Conservation (phyloP, 2,888 invertebrate species). For the Eupeodes latifasciatus region DNA sequence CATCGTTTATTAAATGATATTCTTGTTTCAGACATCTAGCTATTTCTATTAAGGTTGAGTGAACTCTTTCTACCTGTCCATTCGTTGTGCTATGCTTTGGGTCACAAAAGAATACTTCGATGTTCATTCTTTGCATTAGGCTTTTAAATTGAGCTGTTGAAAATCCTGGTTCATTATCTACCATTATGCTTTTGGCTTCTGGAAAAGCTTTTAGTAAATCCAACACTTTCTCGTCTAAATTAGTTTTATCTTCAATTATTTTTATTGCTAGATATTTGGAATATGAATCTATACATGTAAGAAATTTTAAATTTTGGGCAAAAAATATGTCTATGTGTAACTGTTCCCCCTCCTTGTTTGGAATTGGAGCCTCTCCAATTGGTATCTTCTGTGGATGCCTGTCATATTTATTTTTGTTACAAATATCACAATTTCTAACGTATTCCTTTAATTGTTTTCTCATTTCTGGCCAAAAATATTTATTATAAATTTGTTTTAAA, state of each 20-base stretch:
- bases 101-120: slow-evolving; percentile 61
- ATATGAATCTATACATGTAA: too few relatives aligned
- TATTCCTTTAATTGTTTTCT: slow-evolving; percentile 54
- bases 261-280: too few relatives aligned
- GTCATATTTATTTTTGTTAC: slow-evolving; percentile 63
- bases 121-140: slow-evolving; percentile 55
- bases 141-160: slow-evolving; percentile 58
- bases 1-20: slow-evolving; percentile 28
- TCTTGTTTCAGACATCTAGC: slow-evolving; percentile 39
- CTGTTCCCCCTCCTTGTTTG: slow-evolving; percentile 58
- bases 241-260: too few relatives aligned
- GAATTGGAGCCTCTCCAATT: slow-evolving; percentile 69
- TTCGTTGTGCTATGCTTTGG: slow-evolving; percentile 25
- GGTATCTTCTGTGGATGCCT: slow-evolving; percentile 58
- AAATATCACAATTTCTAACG: slow-evolving; percentile 45
- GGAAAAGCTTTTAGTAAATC: slow-evolving; percentile 57
- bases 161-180: slow-evolving; percentile 70
- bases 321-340: slow-evolving; percentile 63
- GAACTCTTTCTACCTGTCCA: slow-evolving; percentile 48
- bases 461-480: not conserved
- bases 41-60: slow-evolving; percentile 56
- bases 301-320: slow-evolving; percentile 54
- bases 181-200: slow-evolving; percentile 39
- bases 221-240: too few relatives aligned
- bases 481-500: not conserved